These are phyloP conservation scores for Miniopterus natalensis DNA, from an alignment of 2,113 vertebrate species.

Conservation along the genomic window DNA sequence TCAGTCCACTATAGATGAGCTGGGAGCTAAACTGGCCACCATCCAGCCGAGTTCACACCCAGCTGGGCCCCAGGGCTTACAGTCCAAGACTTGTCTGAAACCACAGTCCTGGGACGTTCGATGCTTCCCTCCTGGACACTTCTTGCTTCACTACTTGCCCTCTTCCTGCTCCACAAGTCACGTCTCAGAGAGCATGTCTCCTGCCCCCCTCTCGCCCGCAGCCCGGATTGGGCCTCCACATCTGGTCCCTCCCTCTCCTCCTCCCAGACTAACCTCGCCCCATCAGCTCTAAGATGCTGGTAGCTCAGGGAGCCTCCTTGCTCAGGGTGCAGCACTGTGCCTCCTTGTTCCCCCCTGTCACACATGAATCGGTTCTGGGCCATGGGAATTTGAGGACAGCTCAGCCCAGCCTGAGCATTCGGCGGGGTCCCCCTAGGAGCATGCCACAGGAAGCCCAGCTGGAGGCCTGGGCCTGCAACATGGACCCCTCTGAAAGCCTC, in stretches of 20 bases:
- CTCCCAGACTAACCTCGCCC: neutral
- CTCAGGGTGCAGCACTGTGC: neutral
- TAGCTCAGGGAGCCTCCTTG: neutral
- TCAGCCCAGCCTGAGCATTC: neutral
- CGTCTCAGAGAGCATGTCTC: neutral
- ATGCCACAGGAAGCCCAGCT: slow-evolving; percentile 67
- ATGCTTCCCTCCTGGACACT: neutral
- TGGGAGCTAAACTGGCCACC: neutral
- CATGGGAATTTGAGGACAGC: neutral
- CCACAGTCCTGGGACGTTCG: accelerated
- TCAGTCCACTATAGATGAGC: neutral
- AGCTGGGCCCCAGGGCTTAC: neutral
- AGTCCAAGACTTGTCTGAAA: neutral
- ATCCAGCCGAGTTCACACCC: neutral
- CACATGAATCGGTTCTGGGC: neutral
- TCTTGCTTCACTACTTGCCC: neutral
- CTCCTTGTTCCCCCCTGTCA: neutral
- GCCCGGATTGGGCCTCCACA: neutral
- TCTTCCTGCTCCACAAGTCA: neutral
- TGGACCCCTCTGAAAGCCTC: slow-evolving; percentile 82
- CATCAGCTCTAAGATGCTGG: neutral
- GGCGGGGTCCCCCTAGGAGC: neutral
- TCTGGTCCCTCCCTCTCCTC: slow-evolving; percentile 37
- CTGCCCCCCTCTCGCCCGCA: neutral
- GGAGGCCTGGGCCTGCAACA: slow-evolving; percentile 74